Base-by-base conservation (phyloP, 1,140 invertebrate genomes). In the Drosophila mojavensis region DNA sequence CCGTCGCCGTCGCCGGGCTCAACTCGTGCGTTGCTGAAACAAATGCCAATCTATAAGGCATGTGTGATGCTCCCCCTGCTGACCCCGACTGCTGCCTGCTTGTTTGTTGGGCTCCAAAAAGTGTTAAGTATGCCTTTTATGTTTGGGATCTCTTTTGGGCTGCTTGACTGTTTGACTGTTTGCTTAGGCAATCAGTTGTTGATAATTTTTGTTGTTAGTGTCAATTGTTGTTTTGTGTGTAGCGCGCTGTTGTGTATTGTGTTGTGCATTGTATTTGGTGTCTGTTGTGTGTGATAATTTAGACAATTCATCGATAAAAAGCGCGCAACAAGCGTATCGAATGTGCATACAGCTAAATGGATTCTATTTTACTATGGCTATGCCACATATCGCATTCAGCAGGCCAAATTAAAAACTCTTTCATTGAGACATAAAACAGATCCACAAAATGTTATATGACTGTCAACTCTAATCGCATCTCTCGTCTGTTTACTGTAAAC, bases 81-180 rank as follows among this genome's bases (percentile, higher is more conserved):
- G 47, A n/a, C n/a, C 36, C 41, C 48, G 26, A 20, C 41, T 26
- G 26, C 15, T 53, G 17, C 45, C 30, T 2, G 30, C 82, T 83
- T 75, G 83, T 86, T 86, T 78, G 84, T 89, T 88, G 79, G 84
- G 83, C 84, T 88, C 83, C 83, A 89, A 89, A 88, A 88, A 88
- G 84, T 88, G 84, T 89, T 89, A 89, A 88, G 80, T 89, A 88
- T 88, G 75, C 73, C 67, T 48, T 68, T 64, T 68, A 62, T 69
- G 50, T 45, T 66, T 65, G 61, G 55, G 43, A 59, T 58, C 36
- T 75, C 62, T 72, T 72, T 55, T 47, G n/a, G 43, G 43, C 43
- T 47, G 43, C 17, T 47, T 63, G 77, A 56, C 79, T 68, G 59
- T 55, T 73, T 63, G 59, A 51, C 72, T 75, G 75, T 84, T 89